These are phyloP conservation scores for Salticus scenicus DNA, from an alignment of 2,888 invertebrate genomes.

Conservation along the genomic window DNA sequence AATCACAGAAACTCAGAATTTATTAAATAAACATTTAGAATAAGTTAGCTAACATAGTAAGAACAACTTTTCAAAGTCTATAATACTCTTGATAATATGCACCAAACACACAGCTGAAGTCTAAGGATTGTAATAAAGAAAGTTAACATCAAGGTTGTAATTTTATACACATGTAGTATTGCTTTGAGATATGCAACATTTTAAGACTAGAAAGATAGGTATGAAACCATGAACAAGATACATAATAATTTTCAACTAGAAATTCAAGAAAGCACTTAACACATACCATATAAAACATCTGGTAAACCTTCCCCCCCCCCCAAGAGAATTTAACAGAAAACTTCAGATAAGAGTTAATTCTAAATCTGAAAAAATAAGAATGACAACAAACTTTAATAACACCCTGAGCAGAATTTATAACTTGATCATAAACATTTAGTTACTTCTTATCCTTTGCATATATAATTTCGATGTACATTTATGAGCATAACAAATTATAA, in stretches of 20 bases:
- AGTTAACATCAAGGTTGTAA: constrained; percentile 4
- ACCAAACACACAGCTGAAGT: not conserved
- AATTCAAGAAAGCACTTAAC: not conserved
- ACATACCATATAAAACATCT: not conserved
- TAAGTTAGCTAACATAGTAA: not conserved
- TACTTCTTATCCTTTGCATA: too few relatives aligned
- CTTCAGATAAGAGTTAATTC: too few relatives aligned
- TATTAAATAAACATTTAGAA: not conserved
- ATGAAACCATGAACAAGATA: constrained; percentile 25
- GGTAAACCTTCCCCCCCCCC: too few relatives aligned
- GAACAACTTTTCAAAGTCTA: not conserved
- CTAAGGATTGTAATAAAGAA: not conserved
- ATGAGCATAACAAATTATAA: too few relatives aligned
- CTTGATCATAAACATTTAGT: too few relatives aligned
- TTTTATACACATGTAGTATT: constrained; percentile 27
- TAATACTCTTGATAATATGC: not conserved
- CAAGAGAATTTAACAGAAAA: too few relatives aligned
- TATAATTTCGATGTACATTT: too few relatives aligned
- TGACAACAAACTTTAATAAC: too few relatives aligned
- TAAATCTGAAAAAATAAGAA: too few relatives aligned
- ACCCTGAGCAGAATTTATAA: too few relatives aligned
- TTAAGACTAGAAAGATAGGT: constrained; percentile 43
- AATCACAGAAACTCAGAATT: not conserved
- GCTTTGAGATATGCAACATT: constrained; percentile 22
- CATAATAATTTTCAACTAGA: not conserved